Base-by-base conservation (phyloP, 2,888 invertebrate genomes). In the Linyphia triangularis region DNA sequence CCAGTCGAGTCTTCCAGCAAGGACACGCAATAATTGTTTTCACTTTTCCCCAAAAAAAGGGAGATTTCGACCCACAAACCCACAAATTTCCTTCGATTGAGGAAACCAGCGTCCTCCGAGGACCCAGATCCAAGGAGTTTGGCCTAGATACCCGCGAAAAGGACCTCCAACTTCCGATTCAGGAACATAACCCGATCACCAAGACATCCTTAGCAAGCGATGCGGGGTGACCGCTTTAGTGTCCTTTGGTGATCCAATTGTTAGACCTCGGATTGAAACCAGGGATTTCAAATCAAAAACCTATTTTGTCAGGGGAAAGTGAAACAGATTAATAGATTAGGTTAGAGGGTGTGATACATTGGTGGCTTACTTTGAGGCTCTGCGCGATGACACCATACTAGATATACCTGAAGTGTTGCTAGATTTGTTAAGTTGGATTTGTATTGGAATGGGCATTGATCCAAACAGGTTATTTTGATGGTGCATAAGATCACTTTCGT, bases 161-260 rank as follows among this genome's bases (percentile, higher is more conserved):
- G 61, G 73, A 61, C 77, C 85, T 85, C 78, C 61, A 37, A 83
- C 30, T 43, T 26, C 33, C 9, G 65, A 78, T 77, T n/a, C 30
- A 16, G 28, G 67, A 9, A 13, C 67, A n/a, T 57, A 57, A 43
- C 65, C 43, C 40, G 70, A 69, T 30, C 70, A 2, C 5, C 26
- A 26, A 70, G 28, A 70, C 57, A 81, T 51, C 51, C 57, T 57
- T 72, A 82, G 26, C 82, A 72, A 82, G 43, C 43, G 61, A 61
- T 40, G 28, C 82, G 40, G 26, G 40, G 82, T 63, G 61, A 63
- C 63, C 73, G 65, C 30, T 16, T 13, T 43, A n/a, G n/a, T 82
- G 82, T 28, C 61, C 72, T 28, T 9, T 10, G 26, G 6, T 63
- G 82, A 37, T 61, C 70, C 82, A 61, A 16, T 72, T 82, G 37